These are phyloP conservation scores for Rhinogobio ventralis DNA, from an alignment of 2,797 vertebrate species.

Conservation along the genomic window DNA sequence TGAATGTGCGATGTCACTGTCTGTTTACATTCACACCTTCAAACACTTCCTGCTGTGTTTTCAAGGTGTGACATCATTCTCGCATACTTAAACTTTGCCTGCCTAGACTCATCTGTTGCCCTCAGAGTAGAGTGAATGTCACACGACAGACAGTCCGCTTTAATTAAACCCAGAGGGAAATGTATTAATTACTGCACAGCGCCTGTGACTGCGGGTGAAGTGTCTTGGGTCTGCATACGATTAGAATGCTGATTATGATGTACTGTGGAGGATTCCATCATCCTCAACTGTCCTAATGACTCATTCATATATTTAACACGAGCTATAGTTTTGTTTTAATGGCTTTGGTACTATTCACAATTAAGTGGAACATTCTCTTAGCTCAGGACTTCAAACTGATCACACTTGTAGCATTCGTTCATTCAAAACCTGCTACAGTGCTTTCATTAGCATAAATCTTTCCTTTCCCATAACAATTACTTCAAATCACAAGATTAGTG, in stretches of 20 bases:
- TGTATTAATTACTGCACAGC: constrained; percentile 74
- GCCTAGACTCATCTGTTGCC: constrained; percentile 62
- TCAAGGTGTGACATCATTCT: constrained; percentile 48
- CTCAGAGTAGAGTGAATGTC: constrained; percentile 69
- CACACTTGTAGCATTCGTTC: not conserved
- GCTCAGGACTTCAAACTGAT: not conserved
- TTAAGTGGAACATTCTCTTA: not conserved
- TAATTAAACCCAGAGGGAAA: constrained; percentile 82
- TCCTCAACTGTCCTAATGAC: constrained; percentile 22
- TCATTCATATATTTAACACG: constrained; percentile 7
- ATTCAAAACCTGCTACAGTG: not conserved
- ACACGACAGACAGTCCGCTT: constrained; percentile 68
- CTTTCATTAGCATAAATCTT: not conserved
- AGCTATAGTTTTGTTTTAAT: not conserved
- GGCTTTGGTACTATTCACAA: not conserved
- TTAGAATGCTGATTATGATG: constrained; percentile 70
- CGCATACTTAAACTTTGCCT: constrained; percentile 68
- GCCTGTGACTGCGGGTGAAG: constrained; percentile 57
- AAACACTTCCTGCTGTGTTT: constrained; percentile 26
- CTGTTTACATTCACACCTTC: constrained; percentile 36
- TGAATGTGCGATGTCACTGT: constrained; percentile 2
- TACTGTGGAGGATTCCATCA: constrained; percentile 58
- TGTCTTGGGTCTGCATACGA: constrained; percentile 66
- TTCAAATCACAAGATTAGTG: not conserved
- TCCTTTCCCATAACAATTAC: not conserved